Conservation (phyloP, 2,113 vertebrate species). For the human (Homo sapiens) region DNA sequence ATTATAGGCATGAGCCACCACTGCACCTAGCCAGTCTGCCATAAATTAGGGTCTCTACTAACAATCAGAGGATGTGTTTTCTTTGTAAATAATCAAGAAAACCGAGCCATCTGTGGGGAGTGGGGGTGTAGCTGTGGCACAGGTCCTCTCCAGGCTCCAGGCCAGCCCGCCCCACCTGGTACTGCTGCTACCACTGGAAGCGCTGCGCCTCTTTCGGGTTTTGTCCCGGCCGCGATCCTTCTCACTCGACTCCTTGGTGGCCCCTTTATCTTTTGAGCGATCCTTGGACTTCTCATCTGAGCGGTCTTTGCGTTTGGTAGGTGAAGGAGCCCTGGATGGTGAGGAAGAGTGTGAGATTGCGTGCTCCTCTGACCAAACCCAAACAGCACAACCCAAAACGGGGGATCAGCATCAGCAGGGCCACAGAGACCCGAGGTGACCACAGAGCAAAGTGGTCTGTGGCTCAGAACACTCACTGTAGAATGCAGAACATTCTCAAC, state of each 20-base stretch:
- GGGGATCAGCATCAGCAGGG: conserved; percentile 32
- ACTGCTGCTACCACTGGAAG: conserved; percentile 96
- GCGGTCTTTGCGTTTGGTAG: conserved; percentile 95
- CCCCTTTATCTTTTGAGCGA: conserved; percentile 93
- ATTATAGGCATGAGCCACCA: no score
- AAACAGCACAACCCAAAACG: conserved; percentile 50
- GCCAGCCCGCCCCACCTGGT: conserved; percentile 82
- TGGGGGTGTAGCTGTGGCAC: no score
- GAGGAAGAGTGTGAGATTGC: conserved; percentile 36
- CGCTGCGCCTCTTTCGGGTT: conserved; percentile 93
- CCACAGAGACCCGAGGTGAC: background rate
- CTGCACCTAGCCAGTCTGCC: no score
- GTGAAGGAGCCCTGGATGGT: conserved; percentile 94
- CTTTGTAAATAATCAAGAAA: background rate
- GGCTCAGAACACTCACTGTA: conserved; percentile 32
- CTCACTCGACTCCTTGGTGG: conserved; percentile 90
- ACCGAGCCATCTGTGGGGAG: background rate
- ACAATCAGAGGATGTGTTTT: background rate
- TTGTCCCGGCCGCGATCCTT: conserved; percentile 96
- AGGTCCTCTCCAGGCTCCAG: background rate
- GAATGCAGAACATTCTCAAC: conserved; percentile 36
- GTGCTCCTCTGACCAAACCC: background rate
- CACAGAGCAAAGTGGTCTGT: conserved; percentile 45
- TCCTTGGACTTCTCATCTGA: conserved; percentile 96
- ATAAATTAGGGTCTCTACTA: background rate